Evolutionary conservation across 92 coral and sea anemone genomes (phyloP).

Genomic region (Epizoanthus scotinus): DNA sequence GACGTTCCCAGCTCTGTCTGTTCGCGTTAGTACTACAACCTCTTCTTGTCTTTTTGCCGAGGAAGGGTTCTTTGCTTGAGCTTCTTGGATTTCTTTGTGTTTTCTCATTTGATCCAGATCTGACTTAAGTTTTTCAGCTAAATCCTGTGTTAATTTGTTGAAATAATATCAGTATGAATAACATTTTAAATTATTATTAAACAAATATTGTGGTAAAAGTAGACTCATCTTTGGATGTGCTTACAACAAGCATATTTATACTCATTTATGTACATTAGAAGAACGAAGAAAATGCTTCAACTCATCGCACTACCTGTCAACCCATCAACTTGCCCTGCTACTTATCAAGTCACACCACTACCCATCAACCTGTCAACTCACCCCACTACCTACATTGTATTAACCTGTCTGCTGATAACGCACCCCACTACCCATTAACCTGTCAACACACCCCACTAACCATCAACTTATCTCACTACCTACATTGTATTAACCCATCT

Average conservation of each 20-base stretch:
- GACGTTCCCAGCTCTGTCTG: slow-evolving; percentile 88
- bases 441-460: too few species aligned
- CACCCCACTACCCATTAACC: not conserved
- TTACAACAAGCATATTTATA: too few species aligned
- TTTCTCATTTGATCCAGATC: slow-evolving; percentile 82
- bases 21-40: slow-evolving; percentile 80
- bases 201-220: too few species aligned
- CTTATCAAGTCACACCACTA: not conserved
- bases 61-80: slow-evolving; percentile 21
- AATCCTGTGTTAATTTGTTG: slow-evolving; percentile 57
- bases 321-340: too few species aligned
- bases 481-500: too few species aligned
- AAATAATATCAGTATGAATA: not conserved
- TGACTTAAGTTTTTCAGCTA: slow-evolving; percentile 75
- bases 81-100: slow-evolving; percentile 80
- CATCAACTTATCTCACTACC: too few species aligned
- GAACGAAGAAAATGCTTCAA: too few species aligned
- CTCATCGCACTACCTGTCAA: too few species aligned
- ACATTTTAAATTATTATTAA: not conserved
- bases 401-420: too few species aligned
- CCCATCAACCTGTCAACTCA: not conserved
- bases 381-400: too few species aligned
- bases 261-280: not conserved
- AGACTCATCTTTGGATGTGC: too few species aligned
- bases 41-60: slow-evolving; percentile 55